Base-by-base conservation (phyloP, 1,140 invertebrate genomes). In the Telenomus remus region DNA sequence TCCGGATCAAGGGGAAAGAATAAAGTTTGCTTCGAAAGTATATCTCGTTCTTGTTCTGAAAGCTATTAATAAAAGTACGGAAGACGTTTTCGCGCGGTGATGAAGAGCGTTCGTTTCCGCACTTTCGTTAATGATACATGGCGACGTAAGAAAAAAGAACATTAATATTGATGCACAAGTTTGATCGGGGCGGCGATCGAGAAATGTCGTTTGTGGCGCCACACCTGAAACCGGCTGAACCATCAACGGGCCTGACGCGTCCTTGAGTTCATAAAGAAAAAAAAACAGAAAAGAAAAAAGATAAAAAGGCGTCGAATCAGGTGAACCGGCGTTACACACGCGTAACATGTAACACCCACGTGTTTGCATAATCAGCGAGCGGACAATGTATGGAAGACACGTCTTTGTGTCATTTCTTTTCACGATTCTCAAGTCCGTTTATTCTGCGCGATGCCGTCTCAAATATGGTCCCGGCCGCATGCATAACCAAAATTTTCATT, bases 281-380 rank as follows among this genome's bases (percentile, higher is more conserved):
- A 50, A 27, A 27, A 1, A 53, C 49, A 43, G n/a, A 16, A 50
- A 55, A 44, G 53, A 4, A 69, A 60, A 39, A 39, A 69, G n/a
- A n/a, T n/a, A n/a, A 69, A 59, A 60, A 46, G 42, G 50, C 59
- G 56, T 50, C 37, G 59, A 57, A 69, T 76, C 68, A 72, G 69
- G 69, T 72, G 69, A 69, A 69, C 64, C 60, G 59, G 64, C 53
- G 73, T 71, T 70, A 70, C 65, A 64, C 55, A 44, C 50, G 34
- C 49, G 68, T 78, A 73, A 69, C 69, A 49, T 65, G 75, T 73
- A 69, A 78, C 75, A 78, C 75, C 75, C 65, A 78, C 75, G 64
- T 50, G 75, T 72, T 78, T 78, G 68, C 74, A 77, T 77, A 74
- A 74, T 66, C 61, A 61, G 1, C 19, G 13, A 48, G 19, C 39